Base-by-base conservation (phyloP, 1,140 invertebrate genomes). In the Tribolium madens region DNA sequence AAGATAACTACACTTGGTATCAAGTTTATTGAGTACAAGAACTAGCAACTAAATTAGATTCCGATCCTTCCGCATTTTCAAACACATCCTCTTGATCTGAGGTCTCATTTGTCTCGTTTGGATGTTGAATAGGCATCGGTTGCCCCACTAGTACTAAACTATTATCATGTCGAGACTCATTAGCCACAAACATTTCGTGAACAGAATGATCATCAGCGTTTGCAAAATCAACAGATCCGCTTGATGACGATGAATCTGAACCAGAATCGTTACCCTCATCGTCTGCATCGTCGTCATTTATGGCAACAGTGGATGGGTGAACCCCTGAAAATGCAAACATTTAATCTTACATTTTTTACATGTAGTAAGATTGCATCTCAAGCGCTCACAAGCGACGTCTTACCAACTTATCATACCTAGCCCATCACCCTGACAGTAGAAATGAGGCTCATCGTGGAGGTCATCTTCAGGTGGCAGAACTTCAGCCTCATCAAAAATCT, bases 401-500 rank as follows among this genome's bases (percentile, higher is more conserved):
- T 36, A n/a, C 50, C 31, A 17, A 71, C 48, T 76, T 78, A 33
- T 47, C 26, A 71, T 79, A 86, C 85, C 86, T 81, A 84, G 75
- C 26, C 83, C 85, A 77, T 86, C 84, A 17, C 86, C 84, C 77
- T 85, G 84, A 64, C 84, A 84, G 77, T 85, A 86, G 76, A 84
- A 85, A 76, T 84, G 81, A 0, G 83, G 79, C 47, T 81, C 83
- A 46, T 80, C 81, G 36, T 73, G 78, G 68, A 72, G 69, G 9
- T 69, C 76, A 60, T 76, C 73, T 26, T 74, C 76, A 3, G 47
- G 64, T 12, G 81, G 80, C 14, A 76, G 57, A 9, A 70, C 60
- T 21, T 82, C 80, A 70, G 77, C 60, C 64, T 81, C 78, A 76
- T 79, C 72, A 79, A 85, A 77, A 57, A 88, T 84, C 68, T 84